Base-by-base conservation (phyloP, 1,140 invertebrate genomes). In the Phthorimaea operculella region DNA sequence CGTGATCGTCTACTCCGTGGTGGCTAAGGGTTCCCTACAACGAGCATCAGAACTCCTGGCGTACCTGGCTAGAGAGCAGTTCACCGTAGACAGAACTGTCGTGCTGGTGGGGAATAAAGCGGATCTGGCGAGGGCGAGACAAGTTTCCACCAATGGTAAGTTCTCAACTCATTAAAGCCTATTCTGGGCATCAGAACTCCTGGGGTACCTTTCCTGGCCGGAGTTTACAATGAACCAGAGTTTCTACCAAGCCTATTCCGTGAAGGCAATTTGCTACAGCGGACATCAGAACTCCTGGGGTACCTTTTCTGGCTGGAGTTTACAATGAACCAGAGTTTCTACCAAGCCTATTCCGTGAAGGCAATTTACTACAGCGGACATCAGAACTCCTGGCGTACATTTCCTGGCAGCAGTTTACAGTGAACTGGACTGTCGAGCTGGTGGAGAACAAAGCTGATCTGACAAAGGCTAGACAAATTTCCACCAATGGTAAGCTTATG, bases 371-470 rank as follows among this genome's bases (percentile, higher is more conserved):
- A n/a, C n/a, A 12, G 63, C 87, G 91, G 36, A 93, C 93, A 8
- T 91, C 92, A 56, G 93, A 95, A 68, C 91, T 93, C 57, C 86
- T 96, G 42, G 91, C 92, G 63, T 95, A 95, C 72, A 83, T 96
- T 28, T 94, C 92, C 88, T 83, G 91, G 57, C 91, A 94, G 68
- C 91, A 92, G 63, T 92, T 92, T 62, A 94, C 92, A 0, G 89
- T 91, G 60, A 92, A 94, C 21, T 90, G 92, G 72, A 91, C 94
- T 1, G 93, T 96, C 18, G 96, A 98, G 56, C 89, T 98, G 4
- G 96, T 97, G 9, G 96, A 93, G 39, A 98, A 98, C 78, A 98
- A 98, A 78, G 92, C 93, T n/a, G n/a, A n/a, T n/a, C 85, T 98
- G 49, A 96, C 94, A 0, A 87, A 96, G 65, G 93, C 94, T 8